Conservation (phyloP, 2,797 vertebrate genomes). For the Anguilla obscura region DNA sequence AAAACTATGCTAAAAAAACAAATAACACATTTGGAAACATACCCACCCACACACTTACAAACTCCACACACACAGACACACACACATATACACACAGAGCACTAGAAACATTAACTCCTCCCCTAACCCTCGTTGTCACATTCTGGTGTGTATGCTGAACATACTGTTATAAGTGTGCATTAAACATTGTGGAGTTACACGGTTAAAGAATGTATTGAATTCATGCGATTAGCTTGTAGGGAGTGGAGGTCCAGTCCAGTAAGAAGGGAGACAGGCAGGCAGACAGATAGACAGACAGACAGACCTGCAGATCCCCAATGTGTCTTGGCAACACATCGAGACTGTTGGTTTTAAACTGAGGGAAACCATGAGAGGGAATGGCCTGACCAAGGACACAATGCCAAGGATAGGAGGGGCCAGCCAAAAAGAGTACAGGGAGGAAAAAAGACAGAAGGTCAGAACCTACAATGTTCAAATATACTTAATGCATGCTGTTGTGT, state of each 20-base stretch:
- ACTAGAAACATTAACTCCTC: not conserved
- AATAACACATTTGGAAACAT: too few species aligned
- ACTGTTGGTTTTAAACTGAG: constrained; percentile 86
- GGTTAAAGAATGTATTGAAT: constrained; percentile 60
- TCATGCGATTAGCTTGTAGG: constrained; percentile 72
- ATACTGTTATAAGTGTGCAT: not conserved
- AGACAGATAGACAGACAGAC: constrained; percentile 67
- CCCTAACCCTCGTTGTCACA: not conserved
- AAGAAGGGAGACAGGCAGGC: constrained; percentile 48
- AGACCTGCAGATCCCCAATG: constrained; percentile 85
- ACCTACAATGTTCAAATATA: not conserved
- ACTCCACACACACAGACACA: not conserved
- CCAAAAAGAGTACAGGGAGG: constrained; percentile 23
- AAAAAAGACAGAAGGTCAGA: not conserved
- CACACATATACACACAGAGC: not conserved
- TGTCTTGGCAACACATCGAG: constrained; percentile 81
- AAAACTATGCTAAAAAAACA: too few species aligned
- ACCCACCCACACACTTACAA: too few species aligned
- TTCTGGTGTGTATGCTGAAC: not conserved
- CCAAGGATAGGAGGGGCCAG: constrained; percentile 24
- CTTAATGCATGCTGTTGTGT: not conserved
- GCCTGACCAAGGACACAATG: constrained; percentile 59
- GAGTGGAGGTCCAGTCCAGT: constrained; percentile 60
- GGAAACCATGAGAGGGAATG: constrained; percentile 82
- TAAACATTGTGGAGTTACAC: constrained; percentile 47